These are phyloP conservation scores for Esperia sulphurella DNA, from an alignment of 2,888 invertebrate genomes.

Conservation along the genomic window DNA sequence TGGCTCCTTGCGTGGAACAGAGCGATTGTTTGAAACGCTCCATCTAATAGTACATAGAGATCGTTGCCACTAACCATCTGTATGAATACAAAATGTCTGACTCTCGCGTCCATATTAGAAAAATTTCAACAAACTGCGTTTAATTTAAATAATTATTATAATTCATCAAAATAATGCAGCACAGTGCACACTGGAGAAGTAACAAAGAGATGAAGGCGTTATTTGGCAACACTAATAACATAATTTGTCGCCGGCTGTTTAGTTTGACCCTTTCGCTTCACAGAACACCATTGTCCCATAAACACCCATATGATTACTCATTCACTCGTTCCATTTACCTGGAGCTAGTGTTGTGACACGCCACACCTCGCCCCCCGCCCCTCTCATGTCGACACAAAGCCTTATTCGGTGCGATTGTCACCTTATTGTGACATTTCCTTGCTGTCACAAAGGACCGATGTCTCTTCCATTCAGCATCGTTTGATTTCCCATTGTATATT, in stretches of 20 bases:
- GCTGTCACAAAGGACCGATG: constrained; percentile 1
- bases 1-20: too few relatives aligned
- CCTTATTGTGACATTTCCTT: constrained; percentile 11
- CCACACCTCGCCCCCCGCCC: constrained; percentile 20
- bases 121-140: background rate
- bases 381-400: constrained; percentile 9
- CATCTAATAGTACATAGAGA: too few relatives aligned
- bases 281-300: background rate
- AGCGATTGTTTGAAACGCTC: too few relatives aligned
- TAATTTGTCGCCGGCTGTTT: background rate
- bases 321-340: background rate
- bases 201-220: background rate
- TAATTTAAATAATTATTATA: background rate
- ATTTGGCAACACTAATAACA: background rate
- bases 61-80: too few relatives aligned
- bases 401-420: constrained; percentile 4
- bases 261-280: background rate
- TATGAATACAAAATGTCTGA: too few relatives aligned
- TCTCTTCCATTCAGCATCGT: constrained; percentile 3
- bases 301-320: background rate
- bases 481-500: constrained; percentile 2
- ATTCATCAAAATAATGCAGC: background rate
- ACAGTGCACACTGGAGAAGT: too few relatives aligned
- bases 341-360: background rate
- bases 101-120: too few relatives aligned